These are phyloP conservation scores for Orbicella faveolata DNA, from an alignment of 64 coral and sea anemone species.

Conservation along the genomic window DNA sequence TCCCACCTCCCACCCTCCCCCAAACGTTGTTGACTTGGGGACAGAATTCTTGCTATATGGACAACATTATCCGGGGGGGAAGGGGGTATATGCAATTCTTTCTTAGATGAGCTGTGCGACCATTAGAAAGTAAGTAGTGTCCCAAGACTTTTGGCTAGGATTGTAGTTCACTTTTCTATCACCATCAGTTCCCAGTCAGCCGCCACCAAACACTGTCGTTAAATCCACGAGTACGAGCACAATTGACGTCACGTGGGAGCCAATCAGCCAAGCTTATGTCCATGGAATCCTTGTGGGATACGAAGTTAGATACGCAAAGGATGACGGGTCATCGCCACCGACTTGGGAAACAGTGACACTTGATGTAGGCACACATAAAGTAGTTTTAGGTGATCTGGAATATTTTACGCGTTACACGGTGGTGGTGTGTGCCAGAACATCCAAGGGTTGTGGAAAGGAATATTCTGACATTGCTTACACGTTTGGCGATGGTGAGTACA, in stretches of 20 bases:
- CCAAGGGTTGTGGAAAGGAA: constrained; percentile 36
- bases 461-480: constrained; percentile 12
- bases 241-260: constrained; percentile 27
- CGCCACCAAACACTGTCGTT: not conserved
- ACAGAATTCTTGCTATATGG: too few species aligned
- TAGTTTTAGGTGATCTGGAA: not conserved
- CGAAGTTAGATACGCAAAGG: constrained; percentile 3
- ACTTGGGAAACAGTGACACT: not conserved
- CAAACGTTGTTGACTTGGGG: too few species aligned
- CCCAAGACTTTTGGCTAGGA: too few species aligned
- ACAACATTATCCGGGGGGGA: too few species aligned
- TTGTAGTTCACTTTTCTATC: not conserved
- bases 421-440: constrained; percentile 30
- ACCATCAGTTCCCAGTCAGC: constrained; percentile 11
- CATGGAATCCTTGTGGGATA: constrained; percentile 39
- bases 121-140: too few species aligned
- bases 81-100: too few species aligned
- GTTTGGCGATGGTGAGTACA: constrained; percentile 37
- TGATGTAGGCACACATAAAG: not conserved
- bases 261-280: not conserved
- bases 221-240: not conserved
- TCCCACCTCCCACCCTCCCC: too few species aligned
- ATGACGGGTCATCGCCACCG: not conserved
- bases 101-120: too few species aligned
- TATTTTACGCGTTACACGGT: constrained; percentile 38